Evolutionary conservation across 2,113 vertebrate genomes (phyloP).

Genomic region (Electrona antarctica): DNA sequence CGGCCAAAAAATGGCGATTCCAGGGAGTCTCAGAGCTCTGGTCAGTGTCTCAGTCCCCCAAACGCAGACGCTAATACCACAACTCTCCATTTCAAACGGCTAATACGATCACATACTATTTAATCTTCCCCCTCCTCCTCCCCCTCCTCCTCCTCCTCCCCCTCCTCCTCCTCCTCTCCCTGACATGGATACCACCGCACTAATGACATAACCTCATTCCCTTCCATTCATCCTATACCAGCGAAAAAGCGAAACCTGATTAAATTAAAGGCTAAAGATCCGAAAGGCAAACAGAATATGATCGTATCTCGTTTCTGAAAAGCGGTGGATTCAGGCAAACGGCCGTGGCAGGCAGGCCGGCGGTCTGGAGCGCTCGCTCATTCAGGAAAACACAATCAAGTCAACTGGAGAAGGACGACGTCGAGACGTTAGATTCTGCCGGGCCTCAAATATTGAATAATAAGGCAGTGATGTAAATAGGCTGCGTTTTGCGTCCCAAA

Average conservation of each 20-base stretch:
- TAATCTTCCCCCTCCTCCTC: too few species aligned
- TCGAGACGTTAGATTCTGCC: slow-evolving; percentile 70
- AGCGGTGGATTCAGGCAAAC: slow-evolving; percentile 58
- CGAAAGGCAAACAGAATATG: slow-evolving; percentile 66
- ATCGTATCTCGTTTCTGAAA: slow-evolving; percentile 62
- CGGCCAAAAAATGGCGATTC: too few species aligned
- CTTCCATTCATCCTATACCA: slow-evolving; percentile 68
- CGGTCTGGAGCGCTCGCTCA: too few species aligned
- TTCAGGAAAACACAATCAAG: slow-evolving; percentile 64
- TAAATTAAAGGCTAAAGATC: slow-evolving; percentile 68
- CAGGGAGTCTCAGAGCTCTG: slow-evolving; percentile 57
- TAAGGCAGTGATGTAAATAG: too few species aligned
- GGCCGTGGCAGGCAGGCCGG: slow-evolving; percentile 7
- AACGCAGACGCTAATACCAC: slow-evolving; percentile 70
- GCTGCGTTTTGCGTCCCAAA: too few species aligned
- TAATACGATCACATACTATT: slow-evolving; percentile 71
- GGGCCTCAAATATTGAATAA: slow-evolving; percentile 60
- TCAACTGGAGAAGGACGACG: slow-evolving; percentile 15
- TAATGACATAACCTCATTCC: slow-evolving; percentile 69
- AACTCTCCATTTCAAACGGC: slow-evolving; percentile 69
- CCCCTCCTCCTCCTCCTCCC: too few species aligned
- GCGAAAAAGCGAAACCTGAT: slow-evolving; percentile 40
- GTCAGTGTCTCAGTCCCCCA: slow-evolving; percentile 66
- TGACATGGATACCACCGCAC: slow-evolving; percentile 74
- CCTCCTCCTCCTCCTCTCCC: slow-evolving; percentile 50